Evolutionary conservation across 2,113 vertebrate species (phyloP), one percentile per base, ranked within the genome.

Genomic region (Ceyx margarethae): DNA sequence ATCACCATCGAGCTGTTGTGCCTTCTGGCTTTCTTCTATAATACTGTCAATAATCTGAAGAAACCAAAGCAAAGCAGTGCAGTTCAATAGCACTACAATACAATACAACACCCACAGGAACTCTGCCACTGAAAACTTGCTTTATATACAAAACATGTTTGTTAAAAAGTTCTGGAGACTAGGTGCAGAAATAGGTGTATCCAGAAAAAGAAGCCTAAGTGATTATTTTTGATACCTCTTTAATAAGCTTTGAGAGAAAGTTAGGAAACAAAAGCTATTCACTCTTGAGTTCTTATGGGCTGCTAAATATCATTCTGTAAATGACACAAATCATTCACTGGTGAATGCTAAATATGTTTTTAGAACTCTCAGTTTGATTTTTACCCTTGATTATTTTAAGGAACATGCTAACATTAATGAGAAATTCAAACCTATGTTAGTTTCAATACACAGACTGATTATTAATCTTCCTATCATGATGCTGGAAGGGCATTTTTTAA

Each of bases 41-140:
- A 99, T 99, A 97, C 98, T 99, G 95, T 99, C 99, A 88, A 99
- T 99, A 84, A 99, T 99, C 99, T 99, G 89, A 35, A 95, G 43
- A 95, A 94, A 73, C 45, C 66, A 95, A 6, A 56, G 50, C 48
- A 84, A 91, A 51, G 6, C 18, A 50, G 79, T 65, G 31, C 18
- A n/a, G 40, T 62, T 83, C 82, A 46, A 72, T 21, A 91, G n/a
- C 19, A 88, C 35, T 9, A 19, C 20, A 13, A 4, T 54, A 73
- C 16, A 31, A 23, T 17, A 58, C 13, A 79, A 85, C 8, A 69
- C 20, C 23, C 79, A 74, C 20, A 67, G 67, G 35, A 88, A 28
- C 61, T 43, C 46, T 62, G 37, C 40, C 25, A 68, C 1, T 61
- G 42, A 90, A 71, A n/a, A 84, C 15, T 1, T 79, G 15, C 14